phyloP scores from a whole-genome alignment of 2,888 invertebrate genomes.

The Spodoptera picta region DNA sequence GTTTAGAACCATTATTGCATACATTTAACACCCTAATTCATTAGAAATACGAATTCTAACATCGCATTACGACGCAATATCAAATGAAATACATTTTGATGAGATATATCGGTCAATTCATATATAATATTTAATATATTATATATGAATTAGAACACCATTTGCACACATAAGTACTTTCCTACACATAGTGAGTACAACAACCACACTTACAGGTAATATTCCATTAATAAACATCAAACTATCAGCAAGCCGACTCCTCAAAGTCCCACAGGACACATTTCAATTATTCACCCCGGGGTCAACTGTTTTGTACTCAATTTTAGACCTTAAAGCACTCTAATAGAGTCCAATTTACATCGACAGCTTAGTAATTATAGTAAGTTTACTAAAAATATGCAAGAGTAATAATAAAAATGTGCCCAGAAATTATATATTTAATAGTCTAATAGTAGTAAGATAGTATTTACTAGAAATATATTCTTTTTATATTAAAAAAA shows the following conservation, averaged over 20 bases:
- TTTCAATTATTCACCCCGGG: constrained; percentile 63
- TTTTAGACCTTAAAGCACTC: constrained; percentile 64
- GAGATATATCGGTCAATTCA: constrained; percentile 26
- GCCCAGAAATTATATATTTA: constrained; percentile 46
- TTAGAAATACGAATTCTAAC: constrained; percentile 22
- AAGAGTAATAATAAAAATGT: constrained; percentile 58
- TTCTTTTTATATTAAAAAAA: constrained; percentile 74
- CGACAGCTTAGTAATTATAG: constrained; percentile 14
- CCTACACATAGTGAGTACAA: constrained; percentile 35
- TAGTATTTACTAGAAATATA: constrained; percentile 40
- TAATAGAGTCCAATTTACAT: constrained; percentile 36
- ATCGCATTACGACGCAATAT: constrained; percentile 3
- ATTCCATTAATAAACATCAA: constrained; percentile 42
- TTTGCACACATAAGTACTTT: constrained; percentile 40
- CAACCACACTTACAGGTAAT: constrained; percentile 37
- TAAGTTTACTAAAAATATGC: constrained; percentile 31
- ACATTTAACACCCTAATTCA: constrained; percentile 35
- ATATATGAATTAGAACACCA: constrained; percentile 15
- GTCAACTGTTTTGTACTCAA: constrained; percentile 69
- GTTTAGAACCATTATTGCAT: constrained; percentile 49
- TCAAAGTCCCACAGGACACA: constrained; percentile 54
- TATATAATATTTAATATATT: constrained; percentile 8
- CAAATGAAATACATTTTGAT: constrained; percentile 17
- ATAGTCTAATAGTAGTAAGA: constrained; percentile 37
- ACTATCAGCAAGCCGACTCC: constrained; percentile 58